Evolutionary conservation across 2,113 vertebrate genomes (phyloP).

Genomic region (Callocephalon fimbriatum): DNA sequence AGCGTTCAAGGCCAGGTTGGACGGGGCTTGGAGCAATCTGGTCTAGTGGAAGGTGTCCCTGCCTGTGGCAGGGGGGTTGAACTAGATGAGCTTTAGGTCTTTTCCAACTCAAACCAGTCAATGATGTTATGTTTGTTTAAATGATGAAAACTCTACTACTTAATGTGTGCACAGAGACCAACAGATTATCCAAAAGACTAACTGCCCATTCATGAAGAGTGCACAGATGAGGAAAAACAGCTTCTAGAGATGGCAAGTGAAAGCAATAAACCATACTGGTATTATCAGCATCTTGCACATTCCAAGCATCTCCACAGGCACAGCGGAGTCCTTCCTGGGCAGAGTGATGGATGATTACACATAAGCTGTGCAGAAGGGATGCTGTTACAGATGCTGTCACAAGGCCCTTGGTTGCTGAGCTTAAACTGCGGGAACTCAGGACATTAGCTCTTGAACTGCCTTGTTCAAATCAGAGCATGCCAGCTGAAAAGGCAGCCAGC

Average conservation of each 20-base stretch:
- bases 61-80: background rate
- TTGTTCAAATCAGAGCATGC: accelerated
- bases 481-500: background rate
- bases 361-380: background rate
- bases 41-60: background rate
- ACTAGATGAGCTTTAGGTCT: background rate
- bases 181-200: background rate
- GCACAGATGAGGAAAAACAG: background rate
- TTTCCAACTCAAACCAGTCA: background rate
- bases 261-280: background rate
- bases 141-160: background rate
- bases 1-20: too few species aligned
- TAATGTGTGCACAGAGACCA: accelerated
- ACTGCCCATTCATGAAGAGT: background rate
- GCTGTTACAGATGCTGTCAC: background rate
- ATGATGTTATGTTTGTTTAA: background rate
- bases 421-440: background rate
- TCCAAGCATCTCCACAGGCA: background rate
- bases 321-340: background rate
- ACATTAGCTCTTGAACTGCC: background rate
- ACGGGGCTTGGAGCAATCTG: background rate
- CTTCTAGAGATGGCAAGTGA: background rate
- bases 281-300: background rate
- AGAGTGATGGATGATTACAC: background rate
- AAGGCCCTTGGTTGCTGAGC: background rate